Conservation (phyloP, 2,888 invertebrate species). For the Notocelia uddmanniana region DNA sequence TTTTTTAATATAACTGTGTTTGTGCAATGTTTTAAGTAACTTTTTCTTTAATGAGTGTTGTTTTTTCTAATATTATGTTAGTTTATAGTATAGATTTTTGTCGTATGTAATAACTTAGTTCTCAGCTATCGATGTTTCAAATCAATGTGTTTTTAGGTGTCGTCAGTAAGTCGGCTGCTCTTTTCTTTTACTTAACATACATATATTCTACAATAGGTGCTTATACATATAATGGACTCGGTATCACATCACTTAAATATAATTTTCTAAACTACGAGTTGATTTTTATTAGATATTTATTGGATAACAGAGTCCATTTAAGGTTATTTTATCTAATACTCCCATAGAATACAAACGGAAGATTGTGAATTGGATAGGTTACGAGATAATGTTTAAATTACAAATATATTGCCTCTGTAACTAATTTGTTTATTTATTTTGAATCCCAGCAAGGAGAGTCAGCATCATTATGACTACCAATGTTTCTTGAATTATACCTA, state of each 20-base stretch:
- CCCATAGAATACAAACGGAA: conserved; percentile 9
- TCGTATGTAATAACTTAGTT: conserved; percentile 32
- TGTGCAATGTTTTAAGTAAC: conserved; percentile 49
- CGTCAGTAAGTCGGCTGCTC: conserved; percentile 1
- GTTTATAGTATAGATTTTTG: conserved; percentile 41
- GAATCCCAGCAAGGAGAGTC: not conserved
- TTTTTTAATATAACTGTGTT: conserved; percentile 40
- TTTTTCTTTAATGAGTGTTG: conserved; percentile 46
- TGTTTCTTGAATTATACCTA: not conserved
- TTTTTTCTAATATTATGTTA: conserved; percentile 47
- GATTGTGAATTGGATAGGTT: conserved; percentile 38
- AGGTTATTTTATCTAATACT: conserved; percentile 30
- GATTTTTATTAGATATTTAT: conserved; percentile 25
- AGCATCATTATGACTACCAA: not conserved
- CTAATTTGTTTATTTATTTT: conserved; percentile 27
- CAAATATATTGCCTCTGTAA: conserved; percentile 38
- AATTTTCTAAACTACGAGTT: conserved; percentile 10
- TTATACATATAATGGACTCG: conserved; percentile 12
- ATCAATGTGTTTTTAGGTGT: conserved; percentile 22
- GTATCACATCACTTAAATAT: conserved; percentile 22
- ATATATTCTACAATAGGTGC: conserved; percentile 24
- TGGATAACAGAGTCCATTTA: conserved; percentile 27
- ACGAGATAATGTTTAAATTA: conserved; percentile 34
- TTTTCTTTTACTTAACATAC: conserved; percentile 12
- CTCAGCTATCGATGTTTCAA: conserved; percentile 10